Evolutionary conservation across 2,113 vertebrate species (phyloP), one percentile per base, ranked within the genome.

Genomic region (Notarius quadriscutis): DNA sequence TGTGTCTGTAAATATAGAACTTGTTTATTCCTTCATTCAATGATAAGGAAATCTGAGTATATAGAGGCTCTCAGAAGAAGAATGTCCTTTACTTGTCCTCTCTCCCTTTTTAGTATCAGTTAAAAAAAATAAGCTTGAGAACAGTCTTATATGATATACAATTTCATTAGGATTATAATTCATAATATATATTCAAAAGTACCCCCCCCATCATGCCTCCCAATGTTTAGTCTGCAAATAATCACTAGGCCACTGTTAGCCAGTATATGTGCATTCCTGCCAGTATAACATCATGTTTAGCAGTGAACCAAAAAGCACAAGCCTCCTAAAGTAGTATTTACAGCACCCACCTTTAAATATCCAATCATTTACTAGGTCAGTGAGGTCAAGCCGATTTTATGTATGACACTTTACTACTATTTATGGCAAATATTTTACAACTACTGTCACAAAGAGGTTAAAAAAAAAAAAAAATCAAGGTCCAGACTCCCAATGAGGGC

Each of bases 241-340:
- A 69, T 89, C 80, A 83, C 80, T 86, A 77, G 34, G 57, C 80
- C 67, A 17, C 30, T 78, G 58, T 85, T 22, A 65, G 55, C 27
- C 50, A 53, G 53, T 57, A 67, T 18, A 63, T 85, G 22, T 78
- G 48, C 41, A 53, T 50, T 77, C 63, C 55, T 55, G 85, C 87
- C 63, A 86, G 71, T 55, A 81, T 41, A 60, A 81, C 65, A 81
- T 69, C 34, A 86, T 53, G 57, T 71, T 82, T 22, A 48, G 50
- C 48, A 72, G 67, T 80, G 55, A 84, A 55, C 25, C 48, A 51
- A 88, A 86, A 20, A 67, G 18, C 82, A 72, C 10, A 20, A 51
- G 65, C 72, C n/a, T 57, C 77, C 20, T 27, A 84, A 55, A 57
- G 8, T 34, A 53, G 15, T 53, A 55, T 72, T 84, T 41, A 84